These are phyloP conservation scores for Cardiocondyla obscurior DNA, from an alignment of 1,140 invertebrate genomes.

Conservation along the genomic window DNA sequence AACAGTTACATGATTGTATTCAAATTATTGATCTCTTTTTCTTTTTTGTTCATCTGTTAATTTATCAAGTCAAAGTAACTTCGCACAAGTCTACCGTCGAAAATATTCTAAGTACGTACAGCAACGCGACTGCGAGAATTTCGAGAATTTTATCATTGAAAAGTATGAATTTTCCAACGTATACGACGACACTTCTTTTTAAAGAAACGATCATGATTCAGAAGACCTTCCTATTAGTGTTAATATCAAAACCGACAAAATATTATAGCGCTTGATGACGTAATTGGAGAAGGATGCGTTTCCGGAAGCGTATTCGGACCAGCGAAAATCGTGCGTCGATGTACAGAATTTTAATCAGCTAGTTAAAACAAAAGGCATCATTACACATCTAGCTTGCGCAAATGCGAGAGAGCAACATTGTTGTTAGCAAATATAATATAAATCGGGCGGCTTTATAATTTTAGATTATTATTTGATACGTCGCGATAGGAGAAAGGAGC, in stretches of 20 bases:
- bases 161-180: neutral
- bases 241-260: neutral
- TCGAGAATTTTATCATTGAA: neutral
- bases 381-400: neutral
- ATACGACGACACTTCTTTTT: neutral
- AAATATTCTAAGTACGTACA: neutral
- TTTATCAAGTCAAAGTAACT: neutral
- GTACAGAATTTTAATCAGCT: conserved; percentile 31
- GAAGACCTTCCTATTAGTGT: neutral
- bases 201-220: neutral
- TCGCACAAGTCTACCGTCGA: neutral
- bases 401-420: conserved; percentile 27
- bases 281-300: neutral
- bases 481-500: neutral
- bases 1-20: neutral
- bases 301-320: neutral
- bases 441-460: conserved; percentile 60
- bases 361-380: neutral
- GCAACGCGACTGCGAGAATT: neutral
- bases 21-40: neutral
- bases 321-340: neutral
- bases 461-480: conserved; percentile 30
- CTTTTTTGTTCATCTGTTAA: neutral
- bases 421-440: conserved; percentile 70
- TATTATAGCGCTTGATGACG: neutral